These are phyloP conservation scores for Caenorhabditis sp. DNA, from an alignment of 2,888 invertebrate species.

Conservation along the genomic window DNA sequence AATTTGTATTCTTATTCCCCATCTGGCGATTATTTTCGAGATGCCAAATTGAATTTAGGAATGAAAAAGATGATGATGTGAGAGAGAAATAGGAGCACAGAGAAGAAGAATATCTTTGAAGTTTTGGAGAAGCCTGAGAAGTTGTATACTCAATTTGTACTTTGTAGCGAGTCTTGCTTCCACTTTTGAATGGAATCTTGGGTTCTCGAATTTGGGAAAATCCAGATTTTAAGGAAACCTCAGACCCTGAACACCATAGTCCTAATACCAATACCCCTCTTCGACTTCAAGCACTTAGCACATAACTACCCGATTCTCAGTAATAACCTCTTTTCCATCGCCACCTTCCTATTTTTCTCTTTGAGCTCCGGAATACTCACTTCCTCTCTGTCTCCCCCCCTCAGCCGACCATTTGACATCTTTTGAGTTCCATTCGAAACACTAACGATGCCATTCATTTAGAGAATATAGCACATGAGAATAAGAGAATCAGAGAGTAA, in stretches of 20 bases:
- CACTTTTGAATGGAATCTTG: not conserved
- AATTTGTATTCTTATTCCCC: constrained; percentile 54
- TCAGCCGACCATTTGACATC: constrained; percentile 3
- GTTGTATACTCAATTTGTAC: constrained; percentile 17
- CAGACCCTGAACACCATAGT: no score
- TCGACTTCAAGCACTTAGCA: not conserved
- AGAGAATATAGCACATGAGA: not conserved
- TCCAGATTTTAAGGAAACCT: not conserved
- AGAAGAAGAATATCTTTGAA: constrained; percentile 28
- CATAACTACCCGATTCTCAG: constrained; percentile 5
- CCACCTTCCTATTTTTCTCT: not conserved
- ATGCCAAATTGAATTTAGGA: constrained; percentile 41
- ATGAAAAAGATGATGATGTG: constrained; percentile 24
- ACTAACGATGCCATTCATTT: constrained; percentile 41
- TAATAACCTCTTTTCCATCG: not conserved
- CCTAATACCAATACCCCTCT: no score
- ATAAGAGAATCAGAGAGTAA: constrained; percentile 17
- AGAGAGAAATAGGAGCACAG: not conserved
- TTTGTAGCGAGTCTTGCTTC: not conserved
- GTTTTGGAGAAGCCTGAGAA: not conserved
- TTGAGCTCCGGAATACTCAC: not conserved
- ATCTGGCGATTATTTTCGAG: constrained; percentile 52
- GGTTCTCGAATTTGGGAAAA: not conserved
- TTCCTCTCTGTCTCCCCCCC: constrained; percentile 15
- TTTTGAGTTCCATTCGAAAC: constrained; percentile 30